Evolutionary conservation across 2,113 vertebrate genomes (phyloP).

Genomic region (Catagonus wagneri): DNA sequence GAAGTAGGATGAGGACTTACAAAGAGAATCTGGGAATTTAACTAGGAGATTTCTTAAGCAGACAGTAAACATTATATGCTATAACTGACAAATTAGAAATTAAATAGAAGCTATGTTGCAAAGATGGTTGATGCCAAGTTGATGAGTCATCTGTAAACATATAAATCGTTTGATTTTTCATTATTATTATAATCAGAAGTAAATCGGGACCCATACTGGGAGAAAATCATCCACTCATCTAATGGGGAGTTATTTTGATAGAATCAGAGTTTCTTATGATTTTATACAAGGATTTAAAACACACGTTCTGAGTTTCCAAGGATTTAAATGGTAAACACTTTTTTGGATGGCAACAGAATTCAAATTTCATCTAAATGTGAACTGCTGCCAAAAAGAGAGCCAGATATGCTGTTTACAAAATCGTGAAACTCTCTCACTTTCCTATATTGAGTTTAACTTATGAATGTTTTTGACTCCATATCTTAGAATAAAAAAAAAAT

Average conservation of each 20-base stretch:
- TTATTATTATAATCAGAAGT: too few species aligned
- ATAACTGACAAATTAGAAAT: not conserved
- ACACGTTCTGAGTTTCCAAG: not conserved
- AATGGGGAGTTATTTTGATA: not conserved
- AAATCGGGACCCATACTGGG: too few species aligned
- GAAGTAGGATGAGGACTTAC: not conserved
- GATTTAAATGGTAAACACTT: not conserved
- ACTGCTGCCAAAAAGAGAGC: not conserved
- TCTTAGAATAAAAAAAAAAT: not conserved
- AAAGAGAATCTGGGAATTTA: not conserved
- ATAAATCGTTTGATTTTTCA: not conserved
- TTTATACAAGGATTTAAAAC: not conserved
- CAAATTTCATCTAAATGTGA: not conserved
- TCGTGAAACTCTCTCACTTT: not conserved
- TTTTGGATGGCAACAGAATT: not conserved
- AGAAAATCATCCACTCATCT: too few species aligned
- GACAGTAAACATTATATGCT: not conserved
- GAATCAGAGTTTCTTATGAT: not conserved
- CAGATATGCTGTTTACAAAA: not conserved
- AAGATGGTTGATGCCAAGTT: not conserved
- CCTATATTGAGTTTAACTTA: not conserved
- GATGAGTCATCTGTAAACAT: not conserved
- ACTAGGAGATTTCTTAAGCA: not conserved
- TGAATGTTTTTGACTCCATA: not conserved
- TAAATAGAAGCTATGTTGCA: not conserved